Percentiles rank a stretch among this genome's conserved stretches.
Conservation (phyloP, 2,797 vertebrate genomes). For the Acanthurus tractus region DNA sequence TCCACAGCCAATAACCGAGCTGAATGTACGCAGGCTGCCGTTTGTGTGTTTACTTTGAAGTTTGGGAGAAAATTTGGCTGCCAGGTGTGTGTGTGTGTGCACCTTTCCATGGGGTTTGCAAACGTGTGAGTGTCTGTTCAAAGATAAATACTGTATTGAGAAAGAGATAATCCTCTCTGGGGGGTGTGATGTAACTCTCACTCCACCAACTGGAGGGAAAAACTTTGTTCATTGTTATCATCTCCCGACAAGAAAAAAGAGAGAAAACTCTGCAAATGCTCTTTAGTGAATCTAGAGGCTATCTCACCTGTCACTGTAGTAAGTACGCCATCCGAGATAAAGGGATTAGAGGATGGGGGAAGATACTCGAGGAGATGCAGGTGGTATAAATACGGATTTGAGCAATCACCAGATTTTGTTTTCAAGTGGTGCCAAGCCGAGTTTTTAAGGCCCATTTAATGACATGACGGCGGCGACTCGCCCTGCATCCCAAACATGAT, state of each 20-base stretch:
- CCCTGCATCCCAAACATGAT: constrained; percentile 8
- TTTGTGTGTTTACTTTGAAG: constrained; percentile 52
- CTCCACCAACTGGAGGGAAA: constrained; percentile 40
- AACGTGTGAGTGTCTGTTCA: constrained; percentile 26
- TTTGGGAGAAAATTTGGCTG: constrained; percentile 39
- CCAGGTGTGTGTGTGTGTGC: constrained; percentile 36
- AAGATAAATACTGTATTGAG: constrained; percentile 60
- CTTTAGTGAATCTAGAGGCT: constrained; percentile 45
- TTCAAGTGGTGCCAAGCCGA: not conserved
- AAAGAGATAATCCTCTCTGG: constrained; percentile 61
- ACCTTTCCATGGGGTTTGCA: not conserved
- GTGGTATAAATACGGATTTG: constrained; percentile 51
- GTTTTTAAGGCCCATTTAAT: constrained; percentile 12
- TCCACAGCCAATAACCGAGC: constrained; percentile 29
- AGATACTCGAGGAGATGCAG: constrained; percentile 56
- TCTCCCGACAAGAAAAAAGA: constrained; percentile 17
- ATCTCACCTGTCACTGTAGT: constrained; percentile 61
- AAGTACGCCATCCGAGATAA: constrained; percentile 51
- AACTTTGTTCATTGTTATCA: constrained; percentile 64
- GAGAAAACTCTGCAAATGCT: constrained; percentile 24
- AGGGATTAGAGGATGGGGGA: constrained; percentile 57
- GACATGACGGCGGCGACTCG: constrained; percentile 17
- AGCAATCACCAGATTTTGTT: constrained; percentile 37
- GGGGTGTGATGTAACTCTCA: constrained; percentile 28
- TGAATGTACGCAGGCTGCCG: constrained; percentile 1